A percentile compares a stretch with the other conserved stretches of the same genome.
phyloP scores from a whole-genome alignment of 2,888 invertebrate genomes.

The Hecatera dysodea region DNA sequence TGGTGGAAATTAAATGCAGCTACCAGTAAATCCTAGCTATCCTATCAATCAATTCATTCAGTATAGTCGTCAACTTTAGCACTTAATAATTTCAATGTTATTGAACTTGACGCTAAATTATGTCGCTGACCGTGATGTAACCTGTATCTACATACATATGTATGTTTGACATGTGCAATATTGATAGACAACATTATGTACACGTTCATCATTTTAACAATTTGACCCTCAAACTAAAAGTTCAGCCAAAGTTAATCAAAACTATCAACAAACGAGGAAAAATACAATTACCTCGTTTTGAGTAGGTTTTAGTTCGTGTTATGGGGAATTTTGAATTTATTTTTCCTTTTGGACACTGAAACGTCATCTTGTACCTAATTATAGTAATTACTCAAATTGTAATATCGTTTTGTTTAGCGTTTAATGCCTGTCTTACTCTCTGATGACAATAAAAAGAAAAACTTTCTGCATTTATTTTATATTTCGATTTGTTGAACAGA shows the following conservation, averaged over 20 bases:
- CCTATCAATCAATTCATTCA: neutral
- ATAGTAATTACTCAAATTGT: neutral
- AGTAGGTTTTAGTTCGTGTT: neutral
- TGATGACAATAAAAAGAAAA: neutral
- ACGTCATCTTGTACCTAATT: neutral
- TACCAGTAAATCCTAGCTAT: too few species aligned
- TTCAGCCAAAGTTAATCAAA: neutral
- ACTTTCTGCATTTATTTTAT: neutral
- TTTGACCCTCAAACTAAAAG: slow-evolving; percentile 17
- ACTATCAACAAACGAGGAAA: neutral
- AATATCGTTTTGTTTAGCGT: neutral
- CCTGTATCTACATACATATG: neutral
- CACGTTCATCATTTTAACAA: slow-evolving; percentile 4
- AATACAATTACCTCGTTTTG: neutral
- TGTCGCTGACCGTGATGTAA: slow-evolving; percentile 34
- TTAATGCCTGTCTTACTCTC: neutral
- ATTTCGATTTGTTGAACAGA: neutral
- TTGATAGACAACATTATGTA: neutral
- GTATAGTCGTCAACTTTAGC: slow-evolving; percentile 4
- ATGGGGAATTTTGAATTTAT: neutral
- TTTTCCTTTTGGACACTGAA: neutral
- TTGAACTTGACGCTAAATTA: slow-evolving; percentile 35
- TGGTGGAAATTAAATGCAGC: neutral
- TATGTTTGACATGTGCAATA: slow-evolving; percentile 37
- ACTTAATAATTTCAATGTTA: slow-evolving; percentile 22